phyloP scores from a whole-genome alignment of 30 jellyfish, hydroid and myxozoan genomes.

The Hydra vulgaris region DNA sequence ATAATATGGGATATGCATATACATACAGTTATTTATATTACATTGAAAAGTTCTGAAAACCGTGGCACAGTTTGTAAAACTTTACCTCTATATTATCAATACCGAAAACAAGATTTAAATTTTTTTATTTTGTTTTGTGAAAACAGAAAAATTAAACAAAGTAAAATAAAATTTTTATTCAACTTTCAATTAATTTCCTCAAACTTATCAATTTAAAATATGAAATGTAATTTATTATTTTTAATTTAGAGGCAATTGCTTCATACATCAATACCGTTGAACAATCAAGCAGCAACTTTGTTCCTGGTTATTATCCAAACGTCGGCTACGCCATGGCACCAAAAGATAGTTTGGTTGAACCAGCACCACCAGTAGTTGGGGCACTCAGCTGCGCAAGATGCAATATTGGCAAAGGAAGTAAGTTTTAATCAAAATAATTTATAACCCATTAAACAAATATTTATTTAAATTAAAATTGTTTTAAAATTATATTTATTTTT shows the following conservation, averaged over 20 bases:
- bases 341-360: not conserved
- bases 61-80: too few relatives aligned
- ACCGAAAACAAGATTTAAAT: too few relatives aligned
- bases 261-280: constrained; percentile 19
- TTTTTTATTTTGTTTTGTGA: too few relatives aligned
- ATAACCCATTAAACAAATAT: not conserved
- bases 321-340: not conserved
- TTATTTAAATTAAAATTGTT: too few relatives aligned
- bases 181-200: too few relatives aligned
- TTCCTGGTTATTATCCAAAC: constrained; percentile 10
- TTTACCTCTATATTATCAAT: too few relatives aligned
- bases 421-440: not conserved
- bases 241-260: constrained; percentile 18
- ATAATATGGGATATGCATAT: too few relatives aligned
- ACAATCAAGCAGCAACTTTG: not conserved
- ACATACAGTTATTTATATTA: too few relatives aligned
- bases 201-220: not conserved
- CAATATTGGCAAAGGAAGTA: constrained; percentile 15
- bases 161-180: too few relatives aligned
- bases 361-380: constrained; percentile 28
- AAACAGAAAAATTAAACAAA: too few relatives aligned
- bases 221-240: not conserved
- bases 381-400: constrained; percentile 29
- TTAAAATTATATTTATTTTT: too few relatives aligned
- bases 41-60: too few relatives aligned